Conservation (phyloP, 2,113 vertebrate species). For the Vulpes lagopus region DNA sequence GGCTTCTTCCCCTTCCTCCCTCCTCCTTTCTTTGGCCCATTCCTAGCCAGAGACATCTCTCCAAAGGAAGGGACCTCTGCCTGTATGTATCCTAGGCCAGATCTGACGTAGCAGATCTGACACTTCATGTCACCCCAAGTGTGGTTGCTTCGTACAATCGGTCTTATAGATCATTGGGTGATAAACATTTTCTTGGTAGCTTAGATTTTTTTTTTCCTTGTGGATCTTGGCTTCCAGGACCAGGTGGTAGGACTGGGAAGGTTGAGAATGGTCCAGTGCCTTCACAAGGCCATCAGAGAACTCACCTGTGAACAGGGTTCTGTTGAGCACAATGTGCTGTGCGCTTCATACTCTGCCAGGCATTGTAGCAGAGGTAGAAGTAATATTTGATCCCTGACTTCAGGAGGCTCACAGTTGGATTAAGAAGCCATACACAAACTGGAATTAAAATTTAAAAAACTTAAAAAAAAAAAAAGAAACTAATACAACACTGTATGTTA, state of each 20-base stretch:
- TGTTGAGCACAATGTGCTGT: neutral
- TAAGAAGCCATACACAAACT: neutral
- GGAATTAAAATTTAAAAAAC: neutral
- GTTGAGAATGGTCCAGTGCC: neutral
- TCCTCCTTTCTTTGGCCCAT: slow-evolving; percentile 15
- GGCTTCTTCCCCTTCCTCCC: neutral
- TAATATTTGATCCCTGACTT: neutral
- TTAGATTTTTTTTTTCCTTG: neutral
- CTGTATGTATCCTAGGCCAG: neutral
- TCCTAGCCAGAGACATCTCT: slow-evolving; percentile 45
- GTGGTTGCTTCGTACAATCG: neutral
- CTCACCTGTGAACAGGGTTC: neutral
- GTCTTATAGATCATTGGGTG: rapidly evolving
- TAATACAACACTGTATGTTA: neutral
- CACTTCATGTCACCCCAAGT: too few species aligned
- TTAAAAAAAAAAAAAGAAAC: neutral
- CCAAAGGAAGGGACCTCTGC: neutral
- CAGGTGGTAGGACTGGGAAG: neutral
- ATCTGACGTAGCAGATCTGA: neutral
- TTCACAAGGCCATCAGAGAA: neutral
- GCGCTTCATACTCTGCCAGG: rapidly evolving
- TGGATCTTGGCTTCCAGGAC: slow-evolving; percentile 2
- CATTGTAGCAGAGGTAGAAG: neutral
- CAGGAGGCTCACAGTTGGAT: neutral
- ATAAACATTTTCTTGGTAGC: neutral